phyloP scores from a whole-genome alignment of 2,113 vertebrate genomes.

The Hydropotes inermis region DNA sequence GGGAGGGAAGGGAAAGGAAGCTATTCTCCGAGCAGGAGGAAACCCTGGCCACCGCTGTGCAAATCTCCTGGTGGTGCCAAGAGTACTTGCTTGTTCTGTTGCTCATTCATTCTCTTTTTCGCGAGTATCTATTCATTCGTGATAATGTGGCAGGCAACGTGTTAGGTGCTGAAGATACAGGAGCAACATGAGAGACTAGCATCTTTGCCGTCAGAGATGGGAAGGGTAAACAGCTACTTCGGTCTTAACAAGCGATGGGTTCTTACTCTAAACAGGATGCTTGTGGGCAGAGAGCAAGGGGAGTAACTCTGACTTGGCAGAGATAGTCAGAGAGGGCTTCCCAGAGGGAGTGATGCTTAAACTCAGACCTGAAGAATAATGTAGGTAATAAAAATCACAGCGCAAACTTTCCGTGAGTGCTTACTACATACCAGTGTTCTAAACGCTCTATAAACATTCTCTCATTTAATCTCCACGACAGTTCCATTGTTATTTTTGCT shows the following conservation, averaged over 20 bases:
- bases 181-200: not conserved
- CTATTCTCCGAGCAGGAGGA: not conserved
- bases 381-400: not conserved
- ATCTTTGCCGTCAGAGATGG: not conserved
- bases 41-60: not conserved
- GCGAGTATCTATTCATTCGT: not conserved
- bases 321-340: not conserved
- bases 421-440: not conserved
- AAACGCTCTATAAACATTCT: accelerated
- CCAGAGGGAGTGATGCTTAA: not conserved
- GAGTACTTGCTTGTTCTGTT: accelerated
- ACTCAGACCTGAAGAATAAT: not conserved
- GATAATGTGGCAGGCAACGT: not conserved
- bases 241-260: not conserved
- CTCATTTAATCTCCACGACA: not conserved
- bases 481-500: not conserved
- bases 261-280: not conserved
- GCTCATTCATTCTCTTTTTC: not conserved
- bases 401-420: not conserved
- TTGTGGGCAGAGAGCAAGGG: not conserved
- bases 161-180: not conserved
- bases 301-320: not conserved
- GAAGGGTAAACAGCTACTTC: not conserved
- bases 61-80: accelerated
- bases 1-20: too few species aligned